Evolutionary conservation across 2,797 vertebrate species (phyloP), one percentile per base, ranked within the genome.

Genomic region (Leptodactylus fallax): DNA sequence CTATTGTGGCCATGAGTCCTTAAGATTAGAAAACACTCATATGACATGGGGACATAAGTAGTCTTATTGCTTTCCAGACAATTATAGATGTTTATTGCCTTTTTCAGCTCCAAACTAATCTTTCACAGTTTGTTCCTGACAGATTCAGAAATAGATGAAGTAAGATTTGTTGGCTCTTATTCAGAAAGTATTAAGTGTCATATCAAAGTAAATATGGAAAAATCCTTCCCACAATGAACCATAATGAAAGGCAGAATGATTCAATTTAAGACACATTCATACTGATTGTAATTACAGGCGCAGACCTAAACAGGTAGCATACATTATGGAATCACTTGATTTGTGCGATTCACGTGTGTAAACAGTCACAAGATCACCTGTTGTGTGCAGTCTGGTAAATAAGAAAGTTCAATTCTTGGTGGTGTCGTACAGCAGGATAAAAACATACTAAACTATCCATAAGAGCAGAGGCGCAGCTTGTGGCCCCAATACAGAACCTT

Each of bases 191-290:
- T 77, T 77, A 77, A 23, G 47, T 53, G 74, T 77, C 47, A 77
- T 51, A 77, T 77, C 74, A 77, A 76, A 77, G 49, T 23, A 77
- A 53, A 77, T 77, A 77, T 77, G 74, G 12, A 53, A 23, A 51
- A 36, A 53, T 9, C 47, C 49, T 77, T 12, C n/a, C 74, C 53
- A 53, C 74, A 77, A 77, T 53, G 49, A 7, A 51, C 74, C 13
- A 77, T 77, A 25, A 77, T 77, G 74, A 77, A 53, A 77, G 53
- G 3, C 49, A n/a, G 49, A 77, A 77, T 53, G 74, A 77, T 77
- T 77, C 49, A 77, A 77, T 77, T 51, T 77, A 77, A 77, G 49
- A 53, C 49, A 23, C 11, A 77, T 77, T 77, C 49, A 2, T 77
- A 47, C 45, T 77, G 74, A 77, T 77, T 77, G 74, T 77, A 77